Percentiles rank a stretch among this genome's conserved stretches.
These are phyloP conservation scores for Lepidonotus clava DNA, from an alignment of 2,888 invertebrate species.

Conservation along the genomic window DNA sequence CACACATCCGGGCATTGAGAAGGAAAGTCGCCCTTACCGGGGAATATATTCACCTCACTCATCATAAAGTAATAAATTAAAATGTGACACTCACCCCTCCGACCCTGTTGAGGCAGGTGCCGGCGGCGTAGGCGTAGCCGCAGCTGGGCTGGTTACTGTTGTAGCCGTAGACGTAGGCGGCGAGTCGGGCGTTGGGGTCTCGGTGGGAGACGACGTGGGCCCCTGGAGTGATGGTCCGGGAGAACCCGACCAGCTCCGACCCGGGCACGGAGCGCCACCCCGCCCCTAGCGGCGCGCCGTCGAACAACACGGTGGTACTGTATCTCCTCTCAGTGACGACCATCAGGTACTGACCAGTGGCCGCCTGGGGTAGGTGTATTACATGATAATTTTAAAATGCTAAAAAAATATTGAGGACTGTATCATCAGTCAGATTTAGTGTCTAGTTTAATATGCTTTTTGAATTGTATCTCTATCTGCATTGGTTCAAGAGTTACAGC, in stretches of 20 bases:
- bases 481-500: too few species aligned
- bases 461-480: too few species aligned
- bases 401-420: too few species aligned
- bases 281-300: not conserved
- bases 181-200: constrained; percentile 15
- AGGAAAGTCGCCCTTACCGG: too few species aligned
- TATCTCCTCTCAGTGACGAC: not conserved
- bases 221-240: not conserved
- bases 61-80: not conserved
- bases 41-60: not conserved
- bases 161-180: constrained; percentile 29
- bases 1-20: too few species aligned
- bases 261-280: not conserved
- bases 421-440: too few species aligned
- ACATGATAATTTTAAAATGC: too few species aligned
- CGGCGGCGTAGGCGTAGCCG: constrained; percentile 4
- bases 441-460: too few species aligned
- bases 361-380: too few species aligned
- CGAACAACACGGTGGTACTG: not conserved
- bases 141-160: not conserved
- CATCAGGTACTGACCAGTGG: not conserved
- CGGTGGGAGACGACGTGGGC: not conserved
- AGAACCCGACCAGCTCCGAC: not conserved
- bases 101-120: not conserved
- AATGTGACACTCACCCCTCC: constrained; percentile 4